Conservation (phyloP, 2,113 vertebrate genomes). For the Aviceda subcristata region DNA sequence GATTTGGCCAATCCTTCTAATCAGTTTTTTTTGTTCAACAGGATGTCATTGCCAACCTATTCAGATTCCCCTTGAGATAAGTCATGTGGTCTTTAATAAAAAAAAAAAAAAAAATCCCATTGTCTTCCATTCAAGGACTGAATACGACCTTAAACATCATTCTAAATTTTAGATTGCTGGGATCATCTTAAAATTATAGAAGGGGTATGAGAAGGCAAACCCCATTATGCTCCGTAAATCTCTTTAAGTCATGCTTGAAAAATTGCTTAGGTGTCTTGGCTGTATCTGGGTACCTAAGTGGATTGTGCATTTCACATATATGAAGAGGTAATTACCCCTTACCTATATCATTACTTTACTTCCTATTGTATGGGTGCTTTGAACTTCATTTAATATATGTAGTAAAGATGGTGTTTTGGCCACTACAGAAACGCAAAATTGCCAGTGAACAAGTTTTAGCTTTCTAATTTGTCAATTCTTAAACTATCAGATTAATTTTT, state of each 20-base stretch:
- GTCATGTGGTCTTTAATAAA: not conserved
- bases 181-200: not conserved
- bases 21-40: not conserved
- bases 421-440: not conserved
- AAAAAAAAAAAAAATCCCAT: not conserved
- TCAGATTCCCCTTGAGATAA: not conserved
- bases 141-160: not conserved
- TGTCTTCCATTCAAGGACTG: not conserved
- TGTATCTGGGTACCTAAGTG: not conserved
- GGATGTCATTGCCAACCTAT: not conserved
- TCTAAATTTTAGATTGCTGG: not conserved
- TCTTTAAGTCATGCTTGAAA: not conserved
- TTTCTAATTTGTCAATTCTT: not conserved
- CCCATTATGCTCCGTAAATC: not conserved
- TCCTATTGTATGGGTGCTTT: not conserved
- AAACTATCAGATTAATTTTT: not conserved
- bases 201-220: not conserved
- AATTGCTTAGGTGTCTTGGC: not conserved
- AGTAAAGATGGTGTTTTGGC: not conserved
- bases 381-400: not conserved
- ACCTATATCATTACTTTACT: not conserved
- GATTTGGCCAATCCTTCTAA: not conserved
- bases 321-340: not conserved
- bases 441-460: fast-evolving
- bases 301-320: not conserved